Percentiles rank a stretch among this genome's conserved stretches.
These are phyloP conservation scores for Eurystomus glaucurus DNA, from an alignment of 2,797 vertebrate genomes.

Conservation along the genomic window DNA sequence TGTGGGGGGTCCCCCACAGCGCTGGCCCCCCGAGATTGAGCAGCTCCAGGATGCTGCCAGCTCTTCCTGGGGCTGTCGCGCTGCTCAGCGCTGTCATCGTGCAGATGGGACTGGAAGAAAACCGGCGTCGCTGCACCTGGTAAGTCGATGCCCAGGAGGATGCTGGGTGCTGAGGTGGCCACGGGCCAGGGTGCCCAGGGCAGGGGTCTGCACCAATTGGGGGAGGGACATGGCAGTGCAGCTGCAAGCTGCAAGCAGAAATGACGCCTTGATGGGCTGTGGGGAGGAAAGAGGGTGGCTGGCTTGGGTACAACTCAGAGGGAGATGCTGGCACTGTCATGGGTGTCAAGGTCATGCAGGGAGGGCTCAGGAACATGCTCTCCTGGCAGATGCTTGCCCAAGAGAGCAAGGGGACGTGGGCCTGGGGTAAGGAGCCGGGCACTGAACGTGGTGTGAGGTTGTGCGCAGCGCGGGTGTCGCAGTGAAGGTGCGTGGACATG, in stretches of 20 bases:
- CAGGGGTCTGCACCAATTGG: background rate
- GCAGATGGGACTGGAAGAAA: background rate
- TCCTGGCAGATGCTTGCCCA: rapidly evolving
- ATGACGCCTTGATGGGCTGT: background rate
- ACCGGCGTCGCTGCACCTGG: rapidly evolving
- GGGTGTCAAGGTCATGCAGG: background rate
- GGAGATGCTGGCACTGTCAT: background rate
- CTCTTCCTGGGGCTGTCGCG: rapidly evolving
- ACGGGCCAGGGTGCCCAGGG: background rate
- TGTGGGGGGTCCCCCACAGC: rapidly evolving
- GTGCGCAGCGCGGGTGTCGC: too few relatives aligned
- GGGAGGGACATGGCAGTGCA: background rate
- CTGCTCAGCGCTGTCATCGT: background rate
- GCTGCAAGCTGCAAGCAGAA: background rate
- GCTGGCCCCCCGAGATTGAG: rapidly evolving
- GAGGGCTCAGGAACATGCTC: rapidly evolving
- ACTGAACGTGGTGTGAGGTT: rapidly evolving
- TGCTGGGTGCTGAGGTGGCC: rapidly evolving
- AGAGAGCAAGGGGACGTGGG: background rate
- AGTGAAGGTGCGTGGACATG: rapidly evolving
- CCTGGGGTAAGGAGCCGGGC: rapidly evolving
- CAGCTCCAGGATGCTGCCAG: background rate
- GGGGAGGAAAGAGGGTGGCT: rapidly evolving
- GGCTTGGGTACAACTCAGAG: rapidly evolving
- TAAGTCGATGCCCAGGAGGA: background rate